These are phyloP conservation scores for Bujurquina vittata DNA, from an alignment of 2,113 vertebrate genomes.

Conservation along the genomic window DNA sequence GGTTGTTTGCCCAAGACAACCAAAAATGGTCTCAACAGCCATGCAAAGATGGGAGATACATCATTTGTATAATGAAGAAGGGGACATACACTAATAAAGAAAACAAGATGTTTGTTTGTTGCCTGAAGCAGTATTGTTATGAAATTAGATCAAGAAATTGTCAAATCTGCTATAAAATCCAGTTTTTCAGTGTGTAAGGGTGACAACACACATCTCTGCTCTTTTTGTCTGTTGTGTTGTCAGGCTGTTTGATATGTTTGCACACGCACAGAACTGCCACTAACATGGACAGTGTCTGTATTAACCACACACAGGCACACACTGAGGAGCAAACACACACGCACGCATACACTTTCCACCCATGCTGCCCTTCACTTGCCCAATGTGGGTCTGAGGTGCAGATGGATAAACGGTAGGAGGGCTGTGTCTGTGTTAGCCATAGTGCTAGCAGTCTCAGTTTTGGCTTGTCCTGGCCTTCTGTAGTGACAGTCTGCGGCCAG, in stretches of 20 bases:
- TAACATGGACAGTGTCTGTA: conserved; percentile 30
- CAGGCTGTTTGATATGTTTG: conserved; percentile 25
- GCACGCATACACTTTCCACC: conserved; percentile 46
- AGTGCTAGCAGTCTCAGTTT: conserved; percentile 55
- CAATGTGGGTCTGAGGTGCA: conserved; percentile 78
- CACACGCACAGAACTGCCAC: conserved; percentile 26
- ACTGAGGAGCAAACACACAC: background rate
- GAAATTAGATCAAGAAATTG: background rate
- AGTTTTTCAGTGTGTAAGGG: background rate
- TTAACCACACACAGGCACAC: conserved; percentile 7
- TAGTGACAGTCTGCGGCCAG: conserved; percentile 50
- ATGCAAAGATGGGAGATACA: conserved; percentile 60
- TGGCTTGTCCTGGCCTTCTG: conserved; percentile 27
- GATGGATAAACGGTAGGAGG: conserved; percentile 79
- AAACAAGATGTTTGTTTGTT: conserved; percentile 23
- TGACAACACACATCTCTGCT: background rate
- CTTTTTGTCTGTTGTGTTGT: conserved; percentile 6
- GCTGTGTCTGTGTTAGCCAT: conserved; percentile 61
- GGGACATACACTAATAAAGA: background rate
- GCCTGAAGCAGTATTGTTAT: background rate
- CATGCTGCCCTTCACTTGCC: conserved; percentile 58
- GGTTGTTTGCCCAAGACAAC: conserved; percentile 74
- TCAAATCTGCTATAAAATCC: conserved; percentile 5
- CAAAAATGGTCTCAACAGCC: conserved; percentile 68
- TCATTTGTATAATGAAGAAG: conserved; percentile 56